Percentiles rank a stretch among this genome's conserved stretches.
phyloP scores from a whole-genome alignment of 2,888 invertebrate genomes.

The Orthosia cruda region DNA sequence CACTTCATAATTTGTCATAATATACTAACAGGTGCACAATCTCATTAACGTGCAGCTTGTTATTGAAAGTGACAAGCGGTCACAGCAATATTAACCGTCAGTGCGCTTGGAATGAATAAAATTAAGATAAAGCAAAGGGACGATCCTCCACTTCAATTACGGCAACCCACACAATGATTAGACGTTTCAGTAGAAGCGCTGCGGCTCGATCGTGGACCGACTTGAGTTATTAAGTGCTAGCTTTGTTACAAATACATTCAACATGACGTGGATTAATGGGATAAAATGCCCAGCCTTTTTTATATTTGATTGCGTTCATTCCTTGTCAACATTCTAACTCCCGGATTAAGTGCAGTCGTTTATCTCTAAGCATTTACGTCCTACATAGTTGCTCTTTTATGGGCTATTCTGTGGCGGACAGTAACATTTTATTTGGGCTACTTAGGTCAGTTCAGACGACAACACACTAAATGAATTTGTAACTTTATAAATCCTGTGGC shows the following conservation, averaged over 20 bases:
- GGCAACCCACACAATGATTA: constrained; percentile 90
- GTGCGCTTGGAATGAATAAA: constrained; percentile 87
- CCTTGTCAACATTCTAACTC: constrained; percentile 90
- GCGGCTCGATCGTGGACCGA: constrained; percentile 82
- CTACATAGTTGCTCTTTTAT: constrained; percentile 84
- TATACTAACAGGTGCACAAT: constrained; percentile 80
- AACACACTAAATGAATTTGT: constrained; percentile 74
- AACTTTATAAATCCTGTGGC: constrained; percentile 66
- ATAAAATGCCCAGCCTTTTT: constrained; percentile 85
- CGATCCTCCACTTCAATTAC: constrained; percentile 89
- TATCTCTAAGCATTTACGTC: constrained; percentile 87
- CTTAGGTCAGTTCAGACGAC: constrained; percentile 78
- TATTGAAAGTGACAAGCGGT: constrained; percentile 89
- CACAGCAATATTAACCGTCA: constrained; percentile 89
- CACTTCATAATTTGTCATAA: constrained; percentile 80
- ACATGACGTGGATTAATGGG: constrained; percentile 89
- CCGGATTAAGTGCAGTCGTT: constrained; percentile 89
- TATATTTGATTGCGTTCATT: constrained; percentile 87
- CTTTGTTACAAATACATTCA: constrained; percentile 90
- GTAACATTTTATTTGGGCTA: constrained; percentile 82
- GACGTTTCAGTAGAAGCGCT: constrained; percentile 87
- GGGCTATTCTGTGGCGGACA: constrained; percentile 81
- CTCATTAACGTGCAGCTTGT: constrained; percentile 81
- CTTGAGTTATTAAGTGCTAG: constrained; percentile 89
- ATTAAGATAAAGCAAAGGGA: constrained; percentile 90